phyloP scores from a whole-genome alignment of 1,140 invertebrate genomes.

The Hyles euphorbiae region DNA sequence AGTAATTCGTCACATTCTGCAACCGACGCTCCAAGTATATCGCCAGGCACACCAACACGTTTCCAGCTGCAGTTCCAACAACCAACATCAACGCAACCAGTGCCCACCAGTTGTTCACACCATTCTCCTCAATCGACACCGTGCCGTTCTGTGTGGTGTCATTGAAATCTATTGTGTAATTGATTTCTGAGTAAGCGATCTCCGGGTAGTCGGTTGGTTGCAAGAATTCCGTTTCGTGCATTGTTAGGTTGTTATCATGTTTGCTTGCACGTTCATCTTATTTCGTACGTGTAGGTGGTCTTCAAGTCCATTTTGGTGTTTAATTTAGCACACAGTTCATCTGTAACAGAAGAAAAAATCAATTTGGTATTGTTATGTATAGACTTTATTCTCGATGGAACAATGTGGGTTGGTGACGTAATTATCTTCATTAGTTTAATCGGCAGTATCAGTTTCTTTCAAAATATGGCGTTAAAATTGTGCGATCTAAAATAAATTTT shows the following conservation, averaged over 20 bases:
- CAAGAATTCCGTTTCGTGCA: conserved; percentile 34
- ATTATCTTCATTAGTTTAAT: not conserved
- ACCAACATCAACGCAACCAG: conserved; percentile 87
- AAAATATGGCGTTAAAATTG: too few relatives aligned
- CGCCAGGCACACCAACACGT: conserved; percentile 94
- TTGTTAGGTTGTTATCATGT: conserved; percentile 52
- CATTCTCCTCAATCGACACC: conserved; percentile 19
- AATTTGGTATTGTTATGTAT: too few relatives aligned
- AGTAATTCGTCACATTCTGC: conserved; percentile 97
- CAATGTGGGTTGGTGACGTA: too few relatives aligned
- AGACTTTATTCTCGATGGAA: too few relatives aligned
- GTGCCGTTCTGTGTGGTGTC: conserved; percentile 21
- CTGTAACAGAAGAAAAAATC: conserved; percentile 35
- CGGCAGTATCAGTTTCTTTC: not conserved
- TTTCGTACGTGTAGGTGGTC: conserved; percentile 58
- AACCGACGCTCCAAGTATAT: conserved; percentile 91
- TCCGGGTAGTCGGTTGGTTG: conserved; percentile 11
- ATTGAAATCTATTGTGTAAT: conserved; percentile 27
- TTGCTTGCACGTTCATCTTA: conserved; percentile 55
- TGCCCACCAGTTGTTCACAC: conserved; percentile 78
- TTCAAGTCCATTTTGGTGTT: conserved; percentile 42
- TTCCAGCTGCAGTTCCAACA: conserved; percentile 91
- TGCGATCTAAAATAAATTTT: not conserved
- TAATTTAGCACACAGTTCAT: conserved; percentile 35
- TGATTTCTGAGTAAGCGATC: conserved; percentile 12